Evolutionary conservation across 2,888 invertebrate genomes (phyloP), one percentile per base, ranked within the genome.

Genomic region (Sphinx pinastri): DNA sequence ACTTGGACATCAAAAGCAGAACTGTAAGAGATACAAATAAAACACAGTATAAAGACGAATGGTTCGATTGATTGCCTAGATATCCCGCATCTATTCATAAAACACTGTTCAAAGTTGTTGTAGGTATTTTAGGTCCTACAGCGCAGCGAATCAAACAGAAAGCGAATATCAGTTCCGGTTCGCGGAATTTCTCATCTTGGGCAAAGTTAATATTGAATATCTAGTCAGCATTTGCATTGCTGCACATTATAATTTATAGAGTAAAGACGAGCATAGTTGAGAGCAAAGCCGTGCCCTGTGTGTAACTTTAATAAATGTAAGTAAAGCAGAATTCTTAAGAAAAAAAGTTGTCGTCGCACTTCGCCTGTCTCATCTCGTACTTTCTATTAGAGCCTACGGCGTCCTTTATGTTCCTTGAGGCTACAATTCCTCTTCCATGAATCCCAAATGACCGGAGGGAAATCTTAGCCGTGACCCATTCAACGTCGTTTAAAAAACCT

Each of bases 381-480:
- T 89, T 89, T 88, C 87, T 88, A 88, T 88, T 86, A 86, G 84
- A 90, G 92, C 92, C 91, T 88, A 83, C 88, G 89, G 93, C 91
- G 85, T 90, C 91, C 88, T 94, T 94, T 94, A 93, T 93, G 87
- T 88, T 86, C 87, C 93, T 90, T 88, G 84, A 89, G 92, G 94
- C 93, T 88, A 92, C 93, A 92, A 92, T 91, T 91, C 81, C 89
- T 90, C 86, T 91, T 87, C 92, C 93, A 94, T 94, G 94, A 93
- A 94, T 94, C 89, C 87, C 92, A 93, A 93, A 94, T 94, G 93
- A 91, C 94, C 94, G 89, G 88, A 92, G 94, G 94, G 94, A 94
- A 93, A 94, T 93, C 93, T 93, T 92, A 93, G 88, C 92, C 92
- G 87, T 92, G 93, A 93, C 93, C 93, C 85, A 91, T 93, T 94